Base-by-base conservation (phyloP, 2,113 vertebrate species). In the Scomber japonicus region DNA sequence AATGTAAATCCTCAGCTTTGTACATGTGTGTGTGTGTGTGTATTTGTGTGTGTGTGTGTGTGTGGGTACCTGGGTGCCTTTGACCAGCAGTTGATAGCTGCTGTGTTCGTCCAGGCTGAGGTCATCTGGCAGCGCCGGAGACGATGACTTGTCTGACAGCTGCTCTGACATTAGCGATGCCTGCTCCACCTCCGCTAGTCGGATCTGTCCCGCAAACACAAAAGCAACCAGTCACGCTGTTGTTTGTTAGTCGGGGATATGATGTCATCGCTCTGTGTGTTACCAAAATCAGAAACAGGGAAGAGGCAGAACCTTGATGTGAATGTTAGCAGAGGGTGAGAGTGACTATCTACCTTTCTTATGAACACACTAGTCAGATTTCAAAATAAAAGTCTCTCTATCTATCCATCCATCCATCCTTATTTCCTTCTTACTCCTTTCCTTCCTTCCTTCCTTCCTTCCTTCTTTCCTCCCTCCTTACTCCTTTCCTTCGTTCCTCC, bases 101-200 rank as follows among this genome's bases (percentile, higher is more conserved):
- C 94, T 94, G 88, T 92, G 95, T 63, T 97, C 97, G 45, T 99
- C 97, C 40, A 97, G 94, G 88, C 96, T 97, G 77, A 97, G 94
- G 89, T 98, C 97, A 56, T 99, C 98, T 6, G 96, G 96, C 80
- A 98, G 94, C 55, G 96, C 94, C 75, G 96, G 93, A 71, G 97
- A 99, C 0, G 97, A 99, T 56, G 97, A 99, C 94, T 96, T 97
- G 91, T 99, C 98, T 16, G 98, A 99, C 78, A 96, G 89, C 89
- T 94, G 94, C 82, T 96, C 95, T 4, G 95, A 96, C 93, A 96
- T 98, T 92, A 99, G 94, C 40, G 98, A 99, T 70, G 97, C 95
- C 53, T 94, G 97, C 94, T 99, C 98, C 71, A 97, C 97, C 95
- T 99, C 98, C 0, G 98, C 98, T 91, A 99, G 89, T 78, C 95